phyloP scores from a whole-genome alignment of 1,140 invertebrate genomes.

The Caligus rogercresseyi region DNA sequence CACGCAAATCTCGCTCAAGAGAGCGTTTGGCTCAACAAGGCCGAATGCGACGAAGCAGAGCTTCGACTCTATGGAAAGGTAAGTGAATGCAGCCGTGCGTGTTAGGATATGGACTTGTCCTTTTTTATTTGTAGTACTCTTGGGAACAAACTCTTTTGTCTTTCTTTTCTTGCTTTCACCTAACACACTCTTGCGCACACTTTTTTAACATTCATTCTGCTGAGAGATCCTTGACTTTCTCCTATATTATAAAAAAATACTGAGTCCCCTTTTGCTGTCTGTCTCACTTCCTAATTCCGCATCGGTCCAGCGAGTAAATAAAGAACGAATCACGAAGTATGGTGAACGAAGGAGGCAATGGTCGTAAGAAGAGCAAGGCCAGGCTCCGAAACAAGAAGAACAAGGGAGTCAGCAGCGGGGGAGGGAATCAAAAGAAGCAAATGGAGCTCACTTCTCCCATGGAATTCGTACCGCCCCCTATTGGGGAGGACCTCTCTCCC shows the following conservation, averaged over 20 bases:
- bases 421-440: no score
- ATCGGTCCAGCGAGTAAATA: no score
- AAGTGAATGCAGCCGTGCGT: no score
- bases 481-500: background rate
- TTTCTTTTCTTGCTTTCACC: background rate
- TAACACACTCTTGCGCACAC: background rate
- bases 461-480: background rate
- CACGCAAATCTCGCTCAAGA: conserved; percentile 11
- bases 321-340: background rate
- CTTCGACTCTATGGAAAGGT: background rate
- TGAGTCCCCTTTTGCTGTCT: no score
- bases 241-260: background rate
- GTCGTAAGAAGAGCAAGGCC: background rate
- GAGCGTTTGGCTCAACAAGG: conserved; percentile 14
- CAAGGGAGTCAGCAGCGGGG: background rate
- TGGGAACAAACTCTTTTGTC: background rate
- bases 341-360: background rate
- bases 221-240: background rate
- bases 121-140: background rate
- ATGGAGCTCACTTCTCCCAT: no score
- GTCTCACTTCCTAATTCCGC: no score
- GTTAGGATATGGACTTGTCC: background rate
- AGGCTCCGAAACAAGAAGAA: background rate
- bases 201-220: conserved; percentile 3
- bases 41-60: conserved; percentile 16